Evolutionary conservation across 2,797 vertebrate genomes (phyloP).

Genomic region (Hirundo rustica): DNA sequence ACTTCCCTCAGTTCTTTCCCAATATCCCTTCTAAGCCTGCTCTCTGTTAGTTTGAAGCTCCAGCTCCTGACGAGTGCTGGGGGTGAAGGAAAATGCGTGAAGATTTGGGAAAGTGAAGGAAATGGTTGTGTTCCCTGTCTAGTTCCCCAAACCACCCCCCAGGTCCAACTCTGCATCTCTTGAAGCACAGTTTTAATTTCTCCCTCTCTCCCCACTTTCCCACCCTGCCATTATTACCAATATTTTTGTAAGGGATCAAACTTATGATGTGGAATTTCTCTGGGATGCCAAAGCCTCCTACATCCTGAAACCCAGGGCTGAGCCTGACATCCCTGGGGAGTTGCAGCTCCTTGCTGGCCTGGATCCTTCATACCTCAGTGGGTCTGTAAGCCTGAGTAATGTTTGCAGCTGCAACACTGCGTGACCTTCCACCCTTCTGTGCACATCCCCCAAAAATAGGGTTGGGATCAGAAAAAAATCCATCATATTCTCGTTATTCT

Average conservation of each 20-base stretch:
- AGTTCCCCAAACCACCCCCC: background rate
- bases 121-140: background rate
- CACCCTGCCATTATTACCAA: background rate
- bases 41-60: background rate
- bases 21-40: background rate
- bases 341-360: background rate
- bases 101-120: background rate
- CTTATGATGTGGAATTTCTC: background rate
- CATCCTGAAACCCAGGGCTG: background rate
- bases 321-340: background rate
- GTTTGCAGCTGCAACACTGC: background rate
- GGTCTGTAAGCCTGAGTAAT: background rate
- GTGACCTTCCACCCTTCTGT: background rate
- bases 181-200: background rate
- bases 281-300: background rate
- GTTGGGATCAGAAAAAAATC: background rate
- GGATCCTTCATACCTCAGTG: background rate
- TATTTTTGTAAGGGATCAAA: background rate
- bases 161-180: background rate
- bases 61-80: background rate
- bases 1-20: background rate
- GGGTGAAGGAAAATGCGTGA: background rate
- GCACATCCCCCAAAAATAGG: fast-evolving
- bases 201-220: background rate
- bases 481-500: background rate